phyloP scores from a whole-genome alignment of 2,113 vertebrate genomes.

The Dromaius novaehollandiae region DNA sequence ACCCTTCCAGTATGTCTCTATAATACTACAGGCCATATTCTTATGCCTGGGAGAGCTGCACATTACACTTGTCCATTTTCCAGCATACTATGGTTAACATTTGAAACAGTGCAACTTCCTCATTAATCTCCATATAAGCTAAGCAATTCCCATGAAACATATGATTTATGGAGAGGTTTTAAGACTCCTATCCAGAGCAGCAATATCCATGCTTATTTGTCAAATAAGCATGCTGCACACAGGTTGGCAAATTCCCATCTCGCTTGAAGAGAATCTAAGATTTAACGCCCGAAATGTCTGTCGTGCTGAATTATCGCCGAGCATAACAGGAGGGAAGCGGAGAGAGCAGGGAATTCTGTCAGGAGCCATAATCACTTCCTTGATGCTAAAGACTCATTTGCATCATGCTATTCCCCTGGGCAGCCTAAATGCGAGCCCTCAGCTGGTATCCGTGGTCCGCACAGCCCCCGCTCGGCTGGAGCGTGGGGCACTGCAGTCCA shows the following conservation, averaged over 20 bases:
- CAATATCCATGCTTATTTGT: not conserved
- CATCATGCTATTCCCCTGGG: rapidly evolving
- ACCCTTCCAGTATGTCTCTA: not conserved
- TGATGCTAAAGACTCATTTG: rapidly evolving
- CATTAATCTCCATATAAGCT: not conserved
- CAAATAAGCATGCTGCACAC: rapidly evolving
- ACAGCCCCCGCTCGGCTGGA: not conserved
- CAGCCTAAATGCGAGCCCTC: not conserved
- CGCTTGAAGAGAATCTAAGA: rapidly evolving
- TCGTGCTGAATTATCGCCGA: rapidly evolving
- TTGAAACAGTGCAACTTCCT: not conserved
- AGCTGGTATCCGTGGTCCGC: too few relatives aligned
- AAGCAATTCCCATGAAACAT: not conserved
- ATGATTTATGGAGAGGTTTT: not conserved
- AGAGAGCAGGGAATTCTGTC: not conserved
- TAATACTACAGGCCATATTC: not conserved
- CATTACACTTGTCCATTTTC: not conserved
- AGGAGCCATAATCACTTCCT: not conserved
- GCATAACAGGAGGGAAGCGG: not conserved
- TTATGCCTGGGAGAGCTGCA: not conserved
- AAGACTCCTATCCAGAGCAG: not conserved
- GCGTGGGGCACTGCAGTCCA: rapidly evolving
- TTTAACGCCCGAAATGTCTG: not conserved
- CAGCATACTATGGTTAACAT: not conserved
- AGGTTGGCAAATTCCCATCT: not conserved